These are phyloP conservation scores for Hemibagrus guttatus DNA, from an alignment of 2,797 vertebrate species.

Conservation along the genomic window DNA sequence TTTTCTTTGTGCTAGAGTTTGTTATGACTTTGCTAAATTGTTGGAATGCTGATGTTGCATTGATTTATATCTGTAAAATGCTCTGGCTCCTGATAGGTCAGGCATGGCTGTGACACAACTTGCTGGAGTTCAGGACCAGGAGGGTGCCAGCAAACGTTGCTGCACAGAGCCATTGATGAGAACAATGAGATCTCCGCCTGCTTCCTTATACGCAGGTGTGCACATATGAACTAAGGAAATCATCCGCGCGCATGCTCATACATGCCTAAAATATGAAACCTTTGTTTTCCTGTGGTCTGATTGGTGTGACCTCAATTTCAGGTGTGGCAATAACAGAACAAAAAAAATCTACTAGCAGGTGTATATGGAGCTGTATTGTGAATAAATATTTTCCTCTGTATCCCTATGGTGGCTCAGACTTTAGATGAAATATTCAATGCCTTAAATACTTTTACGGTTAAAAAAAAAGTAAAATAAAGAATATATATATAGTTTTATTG, in stretches of 20 bases:
- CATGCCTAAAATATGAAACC: not conserved
- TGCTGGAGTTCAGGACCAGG: slow-evolving; percentile 90
- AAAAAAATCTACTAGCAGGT: not conserved
- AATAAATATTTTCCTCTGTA: not conserved
- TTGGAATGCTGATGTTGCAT: not conserved
- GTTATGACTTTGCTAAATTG: not conserved
- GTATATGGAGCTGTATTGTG: not conserved
- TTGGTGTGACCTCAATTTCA: not conserved
- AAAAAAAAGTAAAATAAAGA: too few species aligned
- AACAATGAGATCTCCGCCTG: slow-evolving; percentile 90
- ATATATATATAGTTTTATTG: too few species aligned
- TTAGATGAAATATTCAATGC: not conserved
- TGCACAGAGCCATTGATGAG: slow-evolving; percentile 94
- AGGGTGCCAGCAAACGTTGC: slow-evolving; percentile 90
- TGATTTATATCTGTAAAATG: not conserved
- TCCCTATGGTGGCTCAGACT: not conserved
- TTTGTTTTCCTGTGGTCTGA: not conserved
- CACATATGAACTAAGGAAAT: not conserved
- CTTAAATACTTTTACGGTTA: too few species aligned
- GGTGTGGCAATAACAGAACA: not conserved
- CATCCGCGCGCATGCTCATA: not conserved
- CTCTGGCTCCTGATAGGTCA: slow-evolving; percentile 77
- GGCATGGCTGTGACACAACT: slow-evolving; percentile 95
- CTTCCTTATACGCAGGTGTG: slow-evolving; percentile 96
- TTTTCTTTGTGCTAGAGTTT: not conserved